These are phyloP conservation scores for Ia io DNA, from an alignment of 2,113 vertebrate species.

Conservation along the genomic window DNA sequence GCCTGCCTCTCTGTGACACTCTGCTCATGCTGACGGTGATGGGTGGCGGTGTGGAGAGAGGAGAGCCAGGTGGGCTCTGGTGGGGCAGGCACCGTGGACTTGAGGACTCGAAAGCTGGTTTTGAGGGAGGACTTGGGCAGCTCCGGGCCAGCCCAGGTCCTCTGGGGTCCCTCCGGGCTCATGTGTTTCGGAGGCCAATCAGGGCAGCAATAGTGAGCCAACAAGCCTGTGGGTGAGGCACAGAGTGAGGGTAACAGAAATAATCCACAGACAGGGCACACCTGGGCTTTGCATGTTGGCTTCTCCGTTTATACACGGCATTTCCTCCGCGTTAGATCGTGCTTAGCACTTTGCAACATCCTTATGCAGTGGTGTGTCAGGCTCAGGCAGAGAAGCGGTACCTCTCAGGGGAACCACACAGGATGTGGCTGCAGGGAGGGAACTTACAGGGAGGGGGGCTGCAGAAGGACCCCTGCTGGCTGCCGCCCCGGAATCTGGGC, in stretches of 20 bases:
- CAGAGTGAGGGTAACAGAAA: neutral
- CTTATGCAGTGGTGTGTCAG: neutral
- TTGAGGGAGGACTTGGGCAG: neutral
- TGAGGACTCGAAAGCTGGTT: neutral
- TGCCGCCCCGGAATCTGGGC: neutral
- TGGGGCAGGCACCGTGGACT: neutral
- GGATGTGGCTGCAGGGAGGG: neutral
- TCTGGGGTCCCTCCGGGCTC: neutral
- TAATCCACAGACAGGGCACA: neutral
- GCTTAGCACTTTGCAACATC: neutral
- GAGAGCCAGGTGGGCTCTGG: neutral
- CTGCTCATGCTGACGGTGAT: neutral
- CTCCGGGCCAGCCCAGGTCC: neutral
- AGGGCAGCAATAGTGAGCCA: neutral
- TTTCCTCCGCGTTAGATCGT: neutral
- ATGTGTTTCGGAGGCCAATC: neutral
- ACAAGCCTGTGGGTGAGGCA: neutral
- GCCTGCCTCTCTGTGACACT: neutral
- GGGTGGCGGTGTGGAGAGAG: neutral
- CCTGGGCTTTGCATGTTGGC: neutral
- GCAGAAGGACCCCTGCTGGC: neutral
- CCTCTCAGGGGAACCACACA: no score
- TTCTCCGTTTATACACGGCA: neutral
- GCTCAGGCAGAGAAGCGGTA: neutral
- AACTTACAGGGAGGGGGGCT: no score